Evolutionary conservation across 2,113 vertebrate species (phyloP).

Genomic region (Stigmatopora nigra): DNA sequence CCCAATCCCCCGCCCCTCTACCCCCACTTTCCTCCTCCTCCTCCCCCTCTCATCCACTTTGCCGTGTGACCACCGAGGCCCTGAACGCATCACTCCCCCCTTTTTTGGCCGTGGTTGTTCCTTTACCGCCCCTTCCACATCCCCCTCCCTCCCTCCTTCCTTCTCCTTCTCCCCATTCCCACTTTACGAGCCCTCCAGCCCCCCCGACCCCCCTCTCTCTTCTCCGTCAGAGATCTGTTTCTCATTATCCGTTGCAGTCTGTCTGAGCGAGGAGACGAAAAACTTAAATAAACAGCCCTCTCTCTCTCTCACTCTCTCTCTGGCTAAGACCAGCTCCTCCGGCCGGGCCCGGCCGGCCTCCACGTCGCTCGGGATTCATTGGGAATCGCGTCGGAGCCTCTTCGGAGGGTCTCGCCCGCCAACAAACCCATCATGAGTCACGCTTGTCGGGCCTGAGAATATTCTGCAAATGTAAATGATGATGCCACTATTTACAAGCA

Average conservation of each 20-base stretch:
- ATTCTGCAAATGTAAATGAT: not conserved
- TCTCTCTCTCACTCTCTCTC: slow-evolving; percentile 15
- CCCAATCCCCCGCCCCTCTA: slow-evolving; percentile 34
- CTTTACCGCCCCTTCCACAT: slow-evolving; percentile 34
- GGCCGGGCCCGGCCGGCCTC: not conserved
- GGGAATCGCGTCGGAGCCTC: slow-evolving; percentile 13
- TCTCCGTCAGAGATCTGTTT: slow-evolving; percentile 67
- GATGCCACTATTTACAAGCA: not conserved
- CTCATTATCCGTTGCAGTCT: slow-evolving; percentile 75
- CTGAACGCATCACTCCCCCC: slow-evolving; percentile 39
- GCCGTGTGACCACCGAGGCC: slow-evolving; percentile 34
- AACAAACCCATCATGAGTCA: not conserved
- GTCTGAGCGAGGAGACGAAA: slow-evolving; percentile 72
- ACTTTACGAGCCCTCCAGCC: slow-evolving; percentile 13
- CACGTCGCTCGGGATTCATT: slow-evolving; percentile 20
- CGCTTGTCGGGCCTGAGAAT: not conserved
- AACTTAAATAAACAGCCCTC: slow-evolving; percentile 70
- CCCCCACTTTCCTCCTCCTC: slow-evolving; percentile 28
- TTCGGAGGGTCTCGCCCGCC: not conserved
- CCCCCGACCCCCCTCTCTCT: slow-evolving; percentile 19
- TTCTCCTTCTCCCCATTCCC: slow-evolving; percentile 31
- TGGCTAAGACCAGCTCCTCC: slow-evolving; percentile 13
- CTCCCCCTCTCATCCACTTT: slow-evolving; percentile 40
- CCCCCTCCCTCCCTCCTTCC: slow-evolving; percentile 19
- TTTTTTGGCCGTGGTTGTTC: slow-evolving; percentile 44